Evolutionary conservation across 2,888 invertebrate species (phyloP).

Genomic region (Ametastegia equiseti): DNA sequence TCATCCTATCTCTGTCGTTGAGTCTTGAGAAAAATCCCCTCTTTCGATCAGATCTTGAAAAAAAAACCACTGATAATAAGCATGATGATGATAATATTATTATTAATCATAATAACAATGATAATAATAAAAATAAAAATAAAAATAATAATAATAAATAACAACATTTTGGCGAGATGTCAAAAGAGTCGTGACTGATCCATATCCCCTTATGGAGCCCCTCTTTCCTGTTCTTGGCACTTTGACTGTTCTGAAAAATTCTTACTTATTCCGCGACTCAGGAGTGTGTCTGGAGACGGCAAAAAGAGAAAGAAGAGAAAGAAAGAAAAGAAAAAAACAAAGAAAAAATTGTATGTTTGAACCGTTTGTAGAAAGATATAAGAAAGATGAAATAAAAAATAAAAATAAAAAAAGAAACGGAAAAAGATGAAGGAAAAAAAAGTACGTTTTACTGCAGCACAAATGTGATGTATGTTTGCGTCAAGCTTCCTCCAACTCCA

Average conservation of each 20-base stretch:
- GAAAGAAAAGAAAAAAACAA: not conserved
- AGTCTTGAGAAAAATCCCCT: not conserved
- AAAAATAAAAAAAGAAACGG: not conserved
- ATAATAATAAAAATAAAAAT: too few relatives aligned
- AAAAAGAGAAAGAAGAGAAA: too few relatives aligned
- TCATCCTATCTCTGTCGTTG: too few relatives aligned
- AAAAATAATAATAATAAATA: too few relatives aligned
- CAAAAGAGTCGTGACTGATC: not conserved
- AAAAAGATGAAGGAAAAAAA: not conserved
- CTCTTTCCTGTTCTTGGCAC: not conserved
- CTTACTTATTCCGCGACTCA: not conserved
- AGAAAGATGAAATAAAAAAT: not conserved
- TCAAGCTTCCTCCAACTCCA: not conserved
- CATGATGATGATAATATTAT: too few relatives aligned
- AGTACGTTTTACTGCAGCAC: not conserved
- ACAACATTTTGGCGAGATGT: not conserved
- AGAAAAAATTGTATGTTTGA: not conserved
- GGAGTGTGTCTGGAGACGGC: too few relatives aligned
- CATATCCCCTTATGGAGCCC: not conserved
- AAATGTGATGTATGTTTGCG: slow-evolving; percentile 4
- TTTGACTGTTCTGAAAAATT: not conserved
- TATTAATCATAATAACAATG: too few relatives aligned
- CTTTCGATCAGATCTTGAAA: not conserved
- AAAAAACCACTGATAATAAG: not conserved
- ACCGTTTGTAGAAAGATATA: not conserved